A percentile compares a stretch with the other conserved stretches of the same genome.
phyloP scores from a whole-genome alignment of 2,797 vertebrate species.

The Cynopterus sphinx region DNA sequence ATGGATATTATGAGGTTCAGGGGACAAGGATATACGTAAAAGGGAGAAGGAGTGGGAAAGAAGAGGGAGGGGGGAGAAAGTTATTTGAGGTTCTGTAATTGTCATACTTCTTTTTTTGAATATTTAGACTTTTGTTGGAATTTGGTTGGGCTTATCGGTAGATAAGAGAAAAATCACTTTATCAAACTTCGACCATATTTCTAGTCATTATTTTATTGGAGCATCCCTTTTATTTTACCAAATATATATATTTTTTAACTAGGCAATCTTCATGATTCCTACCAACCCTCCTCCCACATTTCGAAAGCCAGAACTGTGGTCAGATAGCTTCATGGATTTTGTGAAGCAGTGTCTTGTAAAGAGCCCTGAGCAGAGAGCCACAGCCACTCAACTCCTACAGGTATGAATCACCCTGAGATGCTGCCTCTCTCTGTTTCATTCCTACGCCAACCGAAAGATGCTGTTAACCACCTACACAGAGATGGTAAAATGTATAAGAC shows the following conservation, averaged over 20 bases:
- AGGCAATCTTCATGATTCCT: constrained; percentile 99
- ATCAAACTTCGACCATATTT: background rate
- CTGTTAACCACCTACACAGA: background rate
- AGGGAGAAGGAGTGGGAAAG: background rate
- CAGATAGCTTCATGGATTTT: constrained; percentile 90
- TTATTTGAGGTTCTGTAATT: background rate
- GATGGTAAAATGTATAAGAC: background rate
- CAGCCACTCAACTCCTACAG: constrained; percentile 95
- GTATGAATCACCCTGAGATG: constrained; percentile 71
- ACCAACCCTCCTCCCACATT: constrained; percentile 95
- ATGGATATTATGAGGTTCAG: background rate
- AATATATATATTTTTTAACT: background rate
- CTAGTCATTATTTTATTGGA: constrained; percentile 10
- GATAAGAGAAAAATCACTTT: constrained; percentile 8
- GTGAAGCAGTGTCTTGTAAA: constrained; percentile 96
- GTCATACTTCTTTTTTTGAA: background rate
- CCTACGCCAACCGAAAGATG: background rate
- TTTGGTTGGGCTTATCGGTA: background rate
- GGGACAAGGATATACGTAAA: background rate
- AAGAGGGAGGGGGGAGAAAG: background rate
- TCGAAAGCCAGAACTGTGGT: constrained; percentile 92
- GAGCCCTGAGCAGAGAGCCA: constrained; percentile 93
- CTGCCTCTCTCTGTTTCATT: background rate
- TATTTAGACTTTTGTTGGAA: background rate
- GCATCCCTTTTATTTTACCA: constrained; percentile 1